phyloP scores from a whole-genome alignment of 2,797 vertebrate genomes.

The Enteromius fasciolatus region DNA sequence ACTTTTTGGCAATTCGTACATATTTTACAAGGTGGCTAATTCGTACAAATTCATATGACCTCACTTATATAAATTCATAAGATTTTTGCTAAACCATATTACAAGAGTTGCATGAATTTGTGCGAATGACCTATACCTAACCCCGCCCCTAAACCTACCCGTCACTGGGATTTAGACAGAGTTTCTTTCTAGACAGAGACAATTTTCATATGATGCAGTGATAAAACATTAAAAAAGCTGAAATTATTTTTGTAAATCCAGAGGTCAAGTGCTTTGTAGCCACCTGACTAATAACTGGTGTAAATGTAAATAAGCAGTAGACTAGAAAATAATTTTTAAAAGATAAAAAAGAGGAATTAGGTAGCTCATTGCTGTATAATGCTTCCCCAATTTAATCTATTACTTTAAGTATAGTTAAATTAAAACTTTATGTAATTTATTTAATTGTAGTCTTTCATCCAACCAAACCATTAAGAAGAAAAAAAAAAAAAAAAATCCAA shows the following conservation, averaged over 20 bases:
- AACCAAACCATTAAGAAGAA: not conserved
- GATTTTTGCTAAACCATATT: no score
- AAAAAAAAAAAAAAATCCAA: not conserved
- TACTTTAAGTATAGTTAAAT: not conserved
- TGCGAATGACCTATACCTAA: no score
- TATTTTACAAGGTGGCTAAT: no score
- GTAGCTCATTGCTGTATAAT: not conserved
- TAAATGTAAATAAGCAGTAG: not conserved
- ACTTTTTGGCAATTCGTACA: not conserved
- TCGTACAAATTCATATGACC: no score
- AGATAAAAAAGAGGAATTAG: not conserved
- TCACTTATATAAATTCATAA: no score
- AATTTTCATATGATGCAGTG: no score
- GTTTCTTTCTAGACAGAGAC: no score
- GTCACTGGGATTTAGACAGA: no score
- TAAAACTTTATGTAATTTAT: slow-evolving; percentile 6
- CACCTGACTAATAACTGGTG: not conserved
- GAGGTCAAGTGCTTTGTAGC: not conserved
- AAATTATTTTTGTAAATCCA: not conserved
- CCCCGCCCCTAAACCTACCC: no score
- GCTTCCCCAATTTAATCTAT: not conserved
- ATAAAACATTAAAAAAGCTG: not conserved
- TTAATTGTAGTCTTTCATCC: not conserved
- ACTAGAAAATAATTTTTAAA: not conserved
- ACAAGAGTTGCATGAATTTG: no score